A percentile compares a stretch with the other conserved stretches of the same genome.
These are phyloP conservation scores for Plagiodera versicolora DNA, from an alignment of 2,888 invertebrate genomes.

Conservation along the genomic window DNA sequence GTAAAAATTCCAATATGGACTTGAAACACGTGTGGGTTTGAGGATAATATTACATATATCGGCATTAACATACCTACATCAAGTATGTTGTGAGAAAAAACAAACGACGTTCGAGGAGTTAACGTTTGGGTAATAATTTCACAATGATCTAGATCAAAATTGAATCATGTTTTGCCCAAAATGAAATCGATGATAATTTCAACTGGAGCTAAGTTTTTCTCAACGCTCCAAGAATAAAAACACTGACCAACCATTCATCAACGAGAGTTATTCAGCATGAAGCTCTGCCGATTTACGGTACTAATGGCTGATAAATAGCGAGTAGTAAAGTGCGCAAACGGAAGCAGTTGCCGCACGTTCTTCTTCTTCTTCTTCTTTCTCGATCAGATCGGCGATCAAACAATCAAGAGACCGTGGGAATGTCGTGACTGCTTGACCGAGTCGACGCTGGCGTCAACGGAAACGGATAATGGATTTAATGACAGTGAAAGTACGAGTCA, in stretches of 20 bases:
- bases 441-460: conserved; percentile 33
- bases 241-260: background rate
- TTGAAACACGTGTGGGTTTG: conserved; percentile 26
- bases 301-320: background rate
- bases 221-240: background rate
- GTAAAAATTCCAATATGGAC: conserved; percentile 19
- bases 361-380: background rate
- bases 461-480: conserved; percentile 40
- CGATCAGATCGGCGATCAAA: background rate
- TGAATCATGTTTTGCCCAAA: too few relatives aligned
- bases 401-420: conserved; percentile 33
- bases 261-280: background rate
- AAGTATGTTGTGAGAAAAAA: background rate
- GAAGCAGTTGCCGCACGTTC: conserved; percentile 21
- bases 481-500: conserved; percentile 40
- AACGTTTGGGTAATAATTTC: too few relatives aligned
- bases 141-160: too few relatives aligned
- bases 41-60: conserved; percentile 11
- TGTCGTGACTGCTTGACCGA: conserved; percentile 32
- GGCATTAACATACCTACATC: too few relatives aligned
- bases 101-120: too few relatives aligned
- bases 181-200: too few relatives aligned
- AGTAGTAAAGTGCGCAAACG: too few relatives aligned
- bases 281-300: background rate
- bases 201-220: too few relatives aligned